Evolutionary conservation across 2,888 invertebrate genomes (phyloP), one percentile per base, ranked within the genome.

Genomic region (Argyresthia goedartella): DNA sequence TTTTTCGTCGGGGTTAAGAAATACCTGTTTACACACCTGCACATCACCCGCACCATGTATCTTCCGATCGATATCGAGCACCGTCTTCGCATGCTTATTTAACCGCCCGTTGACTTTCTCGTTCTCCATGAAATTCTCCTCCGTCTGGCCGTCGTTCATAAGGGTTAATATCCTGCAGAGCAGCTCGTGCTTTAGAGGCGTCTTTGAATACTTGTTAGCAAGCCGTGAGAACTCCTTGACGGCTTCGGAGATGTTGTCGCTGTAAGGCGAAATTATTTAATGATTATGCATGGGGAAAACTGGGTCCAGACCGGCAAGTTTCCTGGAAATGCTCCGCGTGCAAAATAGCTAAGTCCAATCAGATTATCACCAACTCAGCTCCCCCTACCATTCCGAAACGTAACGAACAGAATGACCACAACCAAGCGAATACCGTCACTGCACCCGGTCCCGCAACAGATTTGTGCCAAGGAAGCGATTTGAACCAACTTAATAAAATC

Each of bases 171-270:
- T 71, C 46, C 65, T 70, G 53, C 76, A 76, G 4, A 92, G 63
- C 0, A 93, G 57, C 69, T 92, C 92, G 57, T 91, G 88, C 62
- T 91, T 90, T 9, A 91, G 66, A 0, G 93, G 93, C 0, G 91
- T 90, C 58, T 88, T 89, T 51, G 82, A 87, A 64, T 90, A 89
- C 45, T 82, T 78, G 1, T 74, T 64, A 0, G 88, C 81, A 51
- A 89, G 67, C 0, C 75, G 64, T 14, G 71, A 66, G 60, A 89
- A 92, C 54, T 88, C 88, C n/a, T 80, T 64, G 0, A 91, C 87
- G 0, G 92, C 90, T 25, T 73, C 76, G 55, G 73, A 64, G 16
- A 89, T 55, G 54, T 89, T 76, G 35, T 76, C 71, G 42, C 88
- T 89, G 62, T 11, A 52, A 59, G 41, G 14, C 3, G 25, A 42